A percentile compares a stretch with the other conserved stretches of the same genome.
phyloP scores from a whole-genome alignment of 2,797 vertebrate species.

The Anguilla megastoma region DNA sequence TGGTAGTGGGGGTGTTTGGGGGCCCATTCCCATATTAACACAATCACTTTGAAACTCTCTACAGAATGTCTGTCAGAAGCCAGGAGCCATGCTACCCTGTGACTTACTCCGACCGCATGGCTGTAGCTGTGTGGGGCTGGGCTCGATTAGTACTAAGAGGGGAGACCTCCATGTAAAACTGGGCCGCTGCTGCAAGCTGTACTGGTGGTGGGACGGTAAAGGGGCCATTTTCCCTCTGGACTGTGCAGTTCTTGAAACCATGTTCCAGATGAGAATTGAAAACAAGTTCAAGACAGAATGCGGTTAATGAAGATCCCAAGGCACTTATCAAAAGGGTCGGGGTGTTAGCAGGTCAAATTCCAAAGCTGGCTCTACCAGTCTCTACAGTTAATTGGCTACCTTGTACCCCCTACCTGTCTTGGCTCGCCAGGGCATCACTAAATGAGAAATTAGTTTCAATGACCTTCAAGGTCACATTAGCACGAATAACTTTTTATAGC shows the following conservation, averaged over 20 bases:
- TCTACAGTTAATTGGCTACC: background rate
- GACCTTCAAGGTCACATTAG: background rate
- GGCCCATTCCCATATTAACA: background rate
- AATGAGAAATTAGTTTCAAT: background rate
- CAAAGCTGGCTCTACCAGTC: background rate
- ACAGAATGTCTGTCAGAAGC: background rate
- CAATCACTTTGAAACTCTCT: background rate
- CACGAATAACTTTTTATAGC: background rate
- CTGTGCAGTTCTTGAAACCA: background rate
- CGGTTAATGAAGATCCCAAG: background rate
- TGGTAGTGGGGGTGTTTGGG: background rate
- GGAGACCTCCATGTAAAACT: background rate
- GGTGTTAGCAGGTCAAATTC: constrained; percentile 13
- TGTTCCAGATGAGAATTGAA: background rate
- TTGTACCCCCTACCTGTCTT: background rate
- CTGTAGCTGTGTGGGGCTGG: background rate
- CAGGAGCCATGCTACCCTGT: background rate
- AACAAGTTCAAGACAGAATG: background rate
- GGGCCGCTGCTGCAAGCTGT: background rate
- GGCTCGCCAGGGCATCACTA: background rate
- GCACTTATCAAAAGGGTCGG: background rate
- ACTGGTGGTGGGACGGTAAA: background rate
- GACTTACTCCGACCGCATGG: background rate
- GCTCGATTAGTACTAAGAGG: background rate
- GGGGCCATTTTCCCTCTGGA: background rate